phyloP scores from a whole-genome alignment of 1,140 invertebrate genomes.

The Venustaconcha ellipsiformis region DNA sequence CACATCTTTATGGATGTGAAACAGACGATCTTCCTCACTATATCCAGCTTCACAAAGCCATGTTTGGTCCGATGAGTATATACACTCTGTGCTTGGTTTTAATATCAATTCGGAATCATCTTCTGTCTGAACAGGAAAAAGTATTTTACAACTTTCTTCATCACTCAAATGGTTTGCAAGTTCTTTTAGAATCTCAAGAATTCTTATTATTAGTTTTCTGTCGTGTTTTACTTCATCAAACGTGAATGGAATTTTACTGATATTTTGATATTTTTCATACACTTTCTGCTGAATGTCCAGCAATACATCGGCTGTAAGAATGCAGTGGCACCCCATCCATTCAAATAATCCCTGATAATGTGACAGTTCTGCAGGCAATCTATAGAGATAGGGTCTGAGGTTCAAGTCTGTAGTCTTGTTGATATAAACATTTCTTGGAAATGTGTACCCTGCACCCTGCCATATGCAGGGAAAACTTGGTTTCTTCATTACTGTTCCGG shows the following conservation, averaged over 20 bases:
- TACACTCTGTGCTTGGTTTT: slow-evolving; percentile 6
- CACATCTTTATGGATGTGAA: slow-evolving; percentile 29
- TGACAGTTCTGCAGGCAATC: slow-evolving; percentile 1
- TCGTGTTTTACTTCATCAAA: background rate
- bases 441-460: slow-evolving; percentile 2
- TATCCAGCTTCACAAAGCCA: slow-evolving; percentile 36
- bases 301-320: background rate
- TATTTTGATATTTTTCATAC: background rate
- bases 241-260: background rate
- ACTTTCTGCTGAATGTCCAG: background rate
- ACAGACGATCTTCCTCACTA: slow-evolving; percentile 31
- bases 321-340: background rate
- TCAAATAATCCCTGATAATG: background rate
- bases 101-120: slow-evolving; percentile 12
- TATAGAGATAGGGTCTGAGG: background rate
- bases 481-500: background rate
- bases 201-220: background rate
- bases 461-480: background rate
- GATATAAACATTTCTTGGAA: background rate
- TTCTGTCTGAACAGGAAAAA: slow-evolving; percentile 29
- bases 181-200: background rate
- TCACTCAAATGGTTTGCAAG: background rate
- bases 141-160: slow-evolving; percentile 3
- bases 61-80: slow-evolving; percentile 33
- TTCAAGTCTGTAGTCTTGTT: background rate